Conservation (phyloP, 2,888 invertebrate species). For the Eurytoma californica region DNA sequence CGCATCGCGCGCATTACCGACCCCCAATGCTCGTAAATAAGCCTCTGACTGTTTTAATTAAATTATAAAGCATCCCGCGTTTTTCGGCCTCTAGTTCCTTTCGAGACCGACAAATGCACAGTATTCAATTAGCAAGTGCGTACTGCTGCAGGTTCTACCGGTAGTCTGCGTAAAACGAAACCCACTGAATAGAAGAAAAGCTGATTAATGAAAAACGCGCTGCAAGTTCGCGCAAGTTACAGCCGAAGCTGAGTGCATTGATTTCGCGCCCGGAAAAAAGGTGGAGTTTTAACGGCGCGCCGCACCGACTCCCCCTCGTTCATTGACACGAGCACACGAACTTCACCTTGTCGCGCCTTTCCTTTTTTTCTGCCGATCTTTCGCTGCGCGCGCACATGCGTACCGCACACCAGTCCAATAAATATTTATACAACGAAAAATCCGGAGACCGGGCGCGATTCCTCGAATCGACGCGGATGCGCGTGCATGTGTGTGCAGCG, state of each 20-base stretch:
- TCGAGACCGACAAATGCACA: too few species aligned
- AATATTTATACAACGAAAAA: slow-evolving; percentile 36
- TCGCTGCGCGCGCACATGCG: background rate
- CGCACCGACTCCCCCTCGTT: slow-evolving; percentile 34
- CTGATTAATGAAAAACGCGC: too few species aligned
- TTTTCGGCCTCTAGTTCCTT: slow-evolving; percentile 15
- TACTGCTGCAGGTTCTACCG: too few species aligned
- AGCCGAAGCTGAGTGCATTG: background rate
- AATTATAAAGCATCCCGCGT: slow-evolving; percentile 28
- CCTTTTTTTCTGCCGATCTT: background rate
- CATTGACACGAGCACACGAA: slow-evolving; percentile 37
- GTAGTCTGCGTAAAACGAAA: too few species aligned
- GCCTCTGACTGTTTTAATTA: slow-evolving; percentile 35
- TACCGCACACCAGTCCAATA: background rate
- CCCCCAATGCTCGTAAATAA: slow-evolving; percentile 37
- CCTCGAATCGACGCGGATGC: slow-evolving; percentile 15
- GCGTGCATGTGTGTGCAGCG: background rate
- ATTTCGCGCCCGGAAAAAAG: background rate
- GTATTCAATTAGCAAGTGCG: too few species aligned
- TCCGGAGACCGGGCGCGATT: slow-evolving; percentile 11
- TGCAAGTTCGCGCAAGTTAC: background rate
- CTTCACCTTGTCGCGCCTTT: slow-evolving; percentile 36
- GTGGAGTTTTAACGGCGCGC: too few species aligned
- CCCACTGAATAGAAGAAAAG: too few species aligned
- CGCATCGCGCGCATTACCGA: slow-evolving; percentile 22